These are phyloP conservation scores for Calliopum simillimum DNA, from an alignment of 2,888 invertebrate species.

Conservation along the genomic window DNA sequence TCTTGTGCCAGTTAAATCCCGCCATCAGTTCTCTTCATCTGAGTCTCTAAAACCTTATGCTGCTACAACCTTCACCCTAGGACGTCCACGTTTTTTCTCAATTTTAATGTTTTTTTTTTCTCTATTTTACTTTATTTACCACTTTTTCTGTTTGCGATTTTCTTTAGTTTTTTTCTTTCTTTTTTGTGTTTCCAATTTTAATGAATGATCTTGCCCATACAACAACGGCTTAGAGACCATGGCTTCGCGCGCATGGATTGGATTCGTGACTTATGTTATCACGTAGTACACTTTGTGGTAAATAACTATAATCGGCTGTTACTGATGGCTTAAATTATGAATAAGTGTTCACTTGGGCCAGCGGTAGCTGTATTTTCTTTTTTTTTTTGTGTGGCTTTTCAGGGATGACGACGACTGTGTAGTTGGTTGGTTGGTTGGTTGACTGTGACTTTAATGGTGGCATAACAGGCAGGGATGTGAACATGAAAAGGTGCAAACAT, in stretches of 20 bases:
- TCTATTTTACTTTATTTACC: not conserved
- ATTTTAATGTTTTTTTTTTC: too few relatives aligned
- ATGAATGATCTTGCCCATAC: too few relatives aligned
- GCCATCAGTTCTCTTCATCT: too few relatives aligned
- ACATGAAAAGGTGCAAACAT: slow-evolving; percentile 9
- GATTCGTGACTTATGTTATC: slow-evolving; percentile 37
- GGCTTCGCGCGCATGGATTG: not conserved
- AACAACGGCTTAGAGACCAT: not conserved
- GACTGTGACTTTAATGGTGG: too few relatives aligned
- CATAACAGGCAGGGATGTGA: too few relatives aligned
- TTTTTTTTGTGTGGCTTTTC: too few relatives aligned
- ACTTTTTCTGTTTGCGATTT: not conserved
- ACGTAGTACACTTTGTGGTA: slow-evolving; percentile 23
- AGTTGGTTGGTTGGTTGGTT: too few relatives aligned
- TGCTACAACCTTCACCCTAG: too few relatives aligned
- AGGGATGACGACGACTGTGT: too few relatives aligned
- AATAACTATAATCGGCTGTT: slow-evolving; percentile 30
- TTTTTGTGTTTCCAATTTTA: not conserved
- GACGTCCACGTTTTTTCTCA: too few relatives aligned
- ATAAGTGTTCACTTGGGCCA: slow-evolving; percentile 27
- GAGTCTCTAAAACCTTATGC: too few relatives aligned
- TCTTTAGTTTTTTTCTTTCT: not conserved
- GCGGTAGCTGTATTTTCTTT: not conserved
- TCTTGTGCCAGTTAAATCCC: too few relatives aligned
- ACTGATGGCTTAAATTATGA: slow-evolving; percentile 39